Evolutionary conservation across 2,888 invertebrate species (phyloP), one percentile per base, ranked within the genome.

Genomic region (Drosophila mimetica): DNA sequence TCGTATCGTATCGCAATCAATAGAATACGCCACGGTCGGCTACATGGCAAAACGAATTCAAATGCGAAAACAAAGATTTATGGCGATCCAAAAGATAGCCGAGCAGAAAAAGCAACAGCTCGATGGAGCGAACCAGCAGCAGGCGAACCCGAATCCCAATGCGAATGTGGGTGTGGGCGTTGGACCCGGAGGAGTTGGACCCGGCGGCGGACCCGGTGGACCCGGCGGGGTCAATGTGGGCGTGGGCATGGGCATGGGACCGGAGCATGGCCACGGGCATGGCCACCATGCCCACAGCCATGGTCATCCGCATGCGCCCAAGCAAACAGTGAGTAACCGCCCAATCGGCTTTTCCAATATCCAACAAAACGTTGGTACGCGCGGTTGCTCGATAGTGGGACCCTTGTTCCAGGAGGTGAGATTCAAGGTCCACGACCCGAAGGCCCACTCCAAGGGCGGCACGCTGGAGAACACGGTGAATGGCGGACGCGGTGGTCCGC

Each of bases 31-130:
- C 78, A 97, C 98, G 78, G 99, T 99, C 87, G 98, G 98, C 81
- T 99, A 99, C 93, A 97, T 98, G 96, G 98, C 97, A 83, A 98
- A 98, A 93, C 94, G 98, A 92, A 97, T 98, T 93, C 97, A 97
- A 92, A 97, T 98, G 97, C 94, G 97, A 91, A 97, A 98, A 93
- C 97, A 97, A 92, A 95, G 97, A 91, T 97, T 97, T 93, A 93
- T 96, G 91, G 96, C 96, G 70, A 95, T 97, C 89, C 97, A 97
- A 92, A 97, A 97, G 93, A 96, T 97, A 92, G 97, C 97, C 77
- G 96, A 97, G 89, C 96, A 97, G 93, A 97, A 97, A 93, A 97
- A 97, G 93, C 93, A 96, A 77, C 95, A 96, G 86, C 95, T 96
- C 77, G 96, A 96, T 91, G 96, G 95, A 79, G 89, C 94, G 16